Percentiles rank a stretch among this genome's conserved stretches.
These are phyloP conservation scores for Chelonoidis abingdonii DNA, from an alignment of 2,113 vertebrate genomes.

Conservation along the genomic window DNA sequence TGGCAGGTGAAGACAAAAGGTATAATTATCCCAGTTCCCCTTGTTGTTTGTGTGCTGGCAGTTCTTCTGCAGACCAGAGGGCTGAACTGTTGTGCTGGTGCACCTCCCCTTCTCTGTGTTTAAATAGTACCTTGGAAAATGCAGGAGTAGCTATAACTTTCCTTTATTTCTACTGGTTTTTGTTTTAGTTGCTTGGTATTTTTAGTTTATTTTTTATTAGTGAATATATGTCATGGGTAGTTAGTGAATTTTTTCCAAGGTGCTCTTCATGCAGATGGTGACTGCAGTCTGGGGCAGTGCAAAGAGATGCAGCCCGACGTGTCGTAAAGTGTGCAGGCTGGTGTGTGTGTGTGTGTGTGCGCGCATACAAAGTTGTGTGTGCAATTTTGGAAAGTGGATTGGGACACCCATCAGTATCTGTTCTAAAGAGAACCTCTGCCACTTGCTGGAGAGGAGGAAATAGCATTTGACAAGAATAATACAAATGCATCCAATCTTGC, in stretches of 20 bases:
- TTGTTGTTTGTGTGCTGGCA: background rate
- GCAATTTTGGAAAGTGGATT: background rate
- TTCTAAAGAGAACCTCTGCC: background rate
- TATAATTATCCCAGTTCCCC: background rate
- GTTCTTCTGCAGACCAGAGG: background rate
- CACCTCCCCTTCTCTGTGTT: constrained; percentile 42
- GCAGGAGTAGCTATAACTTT: constrained; percentile 6
- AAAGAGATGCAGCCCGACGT: background rate
- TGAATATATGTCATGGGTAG: background rate
- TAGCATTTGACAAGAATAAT: background rate
- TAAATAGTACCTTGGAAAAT: constrained; percentile 49
- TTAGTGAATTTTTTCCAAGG: accelerated
- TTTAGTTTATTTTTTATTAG: background rate
- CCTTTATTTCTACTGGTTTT: constrained; percentile 30
- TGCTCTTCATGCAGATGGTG: background rate
- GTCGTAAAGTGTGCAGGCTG: background rate
- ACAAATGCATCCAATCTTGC: background rate
- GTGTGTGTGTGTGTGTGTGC: background rate
- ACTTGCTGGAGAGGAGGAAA: background rate
- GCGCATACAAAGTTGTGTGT: background rate
- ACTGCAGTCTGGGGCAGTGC: constrained; percentile 34
- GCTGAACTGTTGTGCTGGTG: constrained; percentile 42
- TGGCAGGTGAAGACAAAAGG: background rate
- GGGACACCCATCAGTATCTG: background rate
- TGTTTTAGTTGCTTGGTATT: constrained; percentile 37